Evolutionary conservation across 2,888 invertebrate species (phyloP), one percentile per base, ranked within the genome.

Genomic region (Polydrusus pterygomalis): DNA sequence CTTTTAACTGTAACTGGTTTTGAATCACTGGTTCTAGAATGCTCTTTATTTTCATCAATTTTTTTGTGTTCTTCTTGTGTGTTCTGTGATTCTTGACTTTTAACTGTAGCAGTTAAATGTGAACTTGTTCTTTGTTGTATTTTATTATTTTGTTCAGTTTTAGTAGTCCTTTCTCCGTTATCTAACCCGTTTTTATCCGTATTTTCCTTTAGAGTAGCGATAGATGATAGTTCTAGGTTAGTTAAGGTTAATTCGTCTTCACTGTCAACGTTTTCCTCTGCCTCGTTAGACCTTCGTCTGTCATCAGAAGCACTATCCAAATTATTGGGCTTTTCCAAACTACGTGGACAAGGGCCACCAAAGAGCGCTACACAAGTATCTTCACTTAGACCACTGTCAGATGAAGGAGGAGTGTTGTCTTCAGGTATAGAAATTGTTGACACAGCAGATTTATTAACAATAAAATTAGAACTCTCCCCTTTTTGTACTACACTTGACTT

Each of bases 331-430:
- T 69, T 43, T 20, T 58, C 63, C n/a, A 77, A 13, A 0, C 70
- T 64, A 58, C 63, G 34, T 20, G 77, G 79, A 40, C 69, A 70
- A n/a, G 62, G 51, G 34, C 34, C 51, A 34, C 79, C 79, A 58
- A 79, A 75, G 1, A 79, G 30, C 6, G 68, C 68, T 8, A 18
- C 11, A 30, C 77, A 79, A 68, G 64, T 71, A 20, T 45, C 45
- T 51, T 76, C 75, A 30, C 79, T 79, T 10, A 79, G 47, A 17
- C 58, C 70, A 60, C 77, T 79, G 6, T 77, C 74, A 38, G 77
- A 73, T 0, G 78, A 78, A 7, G 51, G 17, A 10, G 60, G 72
- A 11, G 70, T 68, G 6, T 30, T 15, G 13, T 62, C 43, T 51
- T 65, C 54, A 8, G 25, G 13, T 45, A 72, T 2, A 15, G 40